Evolutionary conservation across 2,113 vertebrate species (phyloP).

Genomic region (Larimichthys crocea): DNA sequence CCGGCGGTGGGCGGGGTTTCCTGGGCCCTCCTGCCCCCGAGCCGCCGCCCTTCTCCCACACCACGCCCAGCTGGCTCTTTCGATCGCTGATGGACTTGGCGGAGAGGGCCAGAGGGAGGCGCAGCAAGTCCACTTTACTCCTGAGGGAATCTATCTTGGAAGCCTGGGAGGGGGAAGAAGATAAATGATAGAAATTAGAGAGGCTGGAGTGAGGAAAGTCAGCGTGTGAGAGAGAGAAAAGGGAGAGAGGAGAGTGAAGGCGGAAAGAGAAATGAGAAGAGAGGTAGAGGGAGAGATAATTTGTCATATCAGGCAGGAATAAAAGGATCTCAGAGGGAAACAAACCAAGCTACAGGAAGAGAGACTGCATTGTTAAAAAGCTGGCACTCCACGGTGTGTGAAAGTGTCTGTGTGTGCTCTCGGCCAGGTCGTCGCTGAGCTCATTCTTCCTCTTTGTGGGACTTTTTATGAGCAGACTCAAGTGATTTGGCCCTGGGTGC

Average conservation of each 20-base stretch:
- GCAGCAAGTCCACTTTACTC: conserved; percentile 94
- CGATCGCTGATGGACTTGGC: conserved; percentile 81
- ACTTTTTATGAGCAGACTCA: conserved; percentile 56
- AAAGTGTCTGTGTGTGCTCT: conserved; percentile 25
- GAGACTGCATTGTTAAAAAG: conserved; percentile 51
- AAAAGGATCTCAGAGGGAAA: conserved; percentile 38
- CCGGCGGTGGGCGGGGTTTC: conserved; percentile 83
- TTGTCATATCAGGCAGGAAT: conserved; percentile 58
- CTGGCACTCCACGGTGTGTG: conserved; percentile 48
- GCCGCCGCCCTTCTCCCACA: conserved; percentile 80
- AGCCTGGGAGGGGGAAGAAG: conserved; percentile 56
- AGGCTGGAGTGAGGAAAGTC: neutral
- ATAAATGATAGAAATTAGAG: neutral
- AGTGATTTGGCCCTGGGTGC: conserved; percentile 35
- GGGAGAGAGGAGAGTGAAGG: neutral
- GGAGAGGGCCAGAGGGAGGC: conserved; percentile 90
- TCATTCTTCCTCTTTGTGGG: conserved; percentile 46
- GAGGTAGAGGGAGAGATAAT: conserved; percentile 36
- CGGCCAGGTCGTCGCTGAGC: conserved; percentile 8
- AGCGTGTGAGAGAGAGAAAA: neutral
- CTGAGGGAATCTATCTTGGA: conserved; percentile 99
- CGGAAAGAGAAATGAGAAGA: conserved; percentile 14
- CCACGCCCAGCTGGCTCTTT: conserved; percentile 81
- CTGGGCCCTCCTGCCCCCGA: conserved; percentile 82
- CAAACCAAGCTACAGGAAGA: conserved; percentile 41